A percentile compares a stretch with the other conserved stretches of the same genome.
Conservation (phyloP, 2,113 vertebrate species). For the Ceratotherium simum region DNA sequence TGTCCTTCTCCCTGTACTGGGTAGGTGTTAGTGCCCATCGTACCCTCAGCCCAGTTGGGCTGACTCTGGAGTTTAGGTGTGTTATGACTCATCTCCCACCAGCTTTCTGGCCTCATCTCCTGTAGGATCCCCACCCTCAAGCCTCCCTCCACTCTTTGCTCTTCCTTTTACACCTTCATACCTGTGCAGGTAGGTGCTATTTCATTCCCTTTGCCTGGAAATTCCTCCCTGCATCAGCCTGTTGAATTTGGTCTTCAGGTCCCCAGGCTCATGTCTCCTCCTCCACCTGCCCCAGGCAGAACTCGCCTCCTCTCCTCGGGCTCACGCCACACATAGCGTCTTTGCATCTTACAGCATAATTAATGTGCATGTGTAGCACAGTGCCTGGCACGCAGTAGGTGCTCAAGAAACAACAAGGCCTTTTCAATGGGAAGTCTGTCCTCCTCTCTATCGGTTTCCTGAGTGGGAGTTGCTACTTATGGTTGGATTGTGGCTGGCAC, state of each 20-base stretch:
- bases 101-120: background rate
- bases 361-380: rapidly evolving
- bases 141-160: background rate
- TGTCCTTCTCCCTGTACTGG: background rate
- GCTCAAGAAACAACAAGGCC: background rate
- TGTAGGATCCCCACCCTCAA: background rate
- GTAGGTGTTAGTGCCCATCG: background rate
- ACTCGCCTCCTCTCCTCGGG: background rate
- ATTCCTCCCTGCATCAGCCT: background rate
- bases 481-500: background rate
- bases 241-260: background rate
- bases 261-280: background rate
- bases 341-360: background rate
- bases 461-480: background rate
- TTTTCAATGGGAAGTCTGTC: background rate
- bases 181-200: background rate
- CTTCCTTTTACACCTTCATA: background rate
- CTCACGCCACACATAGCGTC: background rate
- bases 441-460: background rate
- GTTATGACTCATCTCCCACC: background rate
- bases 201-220: background rate
- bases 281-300: background rate
- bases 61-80: background rate
- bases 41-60: background rate
- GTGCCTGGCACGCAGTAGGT: background rate